Evolutionary conservation across 1,140 invertebrate species (phyloP), one percentile per base, ranked within the genome.

Genomic region (Drosophila lowei): DNA sequence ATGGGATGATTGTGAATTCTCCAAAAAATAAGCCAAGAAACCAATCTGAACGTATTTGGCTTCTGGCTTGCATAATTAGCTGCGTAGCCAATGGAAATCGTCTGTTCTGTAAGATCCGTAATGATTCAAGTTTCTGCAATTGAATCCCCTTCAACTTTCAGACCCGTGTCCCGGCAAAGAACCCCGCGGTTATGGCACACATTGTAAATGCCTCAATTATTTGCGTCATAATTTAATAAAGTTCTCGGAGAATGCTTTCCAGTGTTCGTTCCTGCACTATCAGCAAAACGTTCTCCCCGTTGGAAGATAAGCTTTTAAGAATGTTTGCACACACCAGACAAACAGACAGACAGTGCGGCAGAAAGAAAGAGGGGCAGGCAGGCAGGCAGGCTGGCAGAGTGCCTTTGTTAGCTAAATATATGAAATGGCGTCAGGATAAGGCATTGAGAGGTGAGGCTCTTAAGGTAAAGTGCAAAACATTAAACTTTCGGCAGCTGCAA

Each of bases 201-300:
- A 21, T 38, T 28, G 49, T 30, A 25, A 70, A 46, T 60, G 13
- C 13, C 18, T 41, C 34, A 38, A 53, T 55, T 30, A 18, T 38
- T 53, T 62, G 46, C 70, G 68, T 72, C 68, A 64, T 42, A 28
- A 49, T 16, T 55, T 66, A 38, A 38, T 23, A 46, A 7, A 44
- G n/a, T 55, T 41, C 23, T 38, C n/a, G 28, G 18, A 25, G 23
- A 64, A 46, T 11, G 16, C 25, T 15, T 47, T 53, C 38, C 11
- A 34, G 47, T 65, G 57, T 48, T 64, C 42, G 44, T 16, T 46
- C 28, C 48, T 57, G 71, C 59, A 34, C 38, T 72, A 73, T 73
- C 68, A 73, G 71, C 59, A 9, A 43, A 71, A 62, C 34, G 48
- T 25, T 16, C 18, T 16, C 46, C 28, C 11, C n/a, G 6, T 16